Base-by-base conservation (phyloP, 2,888 invertebrate species). In the Melolontha melolontha region DNA sequence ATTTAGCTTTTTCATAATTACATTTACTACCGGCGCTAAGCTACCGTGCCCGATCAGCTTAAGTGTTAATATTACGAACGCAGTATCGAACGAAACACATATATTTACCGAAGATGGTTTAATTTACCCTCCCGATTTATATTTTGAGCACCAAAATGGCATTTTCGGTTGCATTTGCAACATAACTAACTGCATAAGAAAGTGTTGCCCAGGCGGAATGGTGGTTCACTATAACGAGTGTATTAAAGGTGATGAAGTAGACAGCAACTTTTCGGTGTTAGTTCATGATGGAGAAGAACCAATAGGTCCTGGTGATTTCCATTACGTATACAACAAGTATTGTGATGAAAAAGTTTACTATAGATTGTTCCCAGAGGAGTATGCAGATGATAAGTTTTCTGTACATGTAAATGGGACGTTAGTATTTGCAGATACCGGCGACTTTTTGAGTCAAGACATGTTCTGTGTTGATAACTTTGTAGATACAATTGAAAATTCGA, bases 381-480 rank as follows among this genome's bases (percentile, higher is more conserved):
- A 67, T 12, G 49, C 64, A 12, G 55, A 64, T 4, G 72, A 72
- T 41, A 1, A 14, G 4, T 72, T 71, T 65, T 66, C 49, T 44
- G n/a, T 73, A 16, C 72, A 73, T 57, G 44, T 49, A 55, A 66
- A 72, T 64, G 73, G 73, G 2, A 34, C 42, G 0, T 17, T 72
- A 40, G 69, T 52, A 51, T 41, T 71, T 49, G 66, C 71, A n/a
- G 6, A 47, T 12, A n/a, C 49, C 40, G 1, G n/a, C 10, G 5
- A 68, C 62, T 17, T n/a, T 29, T 42, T 42, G 16, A 16, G 11
- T 10, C 64, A 51, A 34, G 42, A 73, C 2, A 55, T 64, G 39
- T 73, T 67, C 57, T 73, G 73, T 52, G n/a, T 71, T 8, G 73
- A 73, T 6, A 44, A 64, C 2, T 73, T 73, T 66, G 8, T 59